phyloP scores from a whole-genome alignment of 2,888 invertebrate genomes.

The Machimus atricapillus region DNA sequence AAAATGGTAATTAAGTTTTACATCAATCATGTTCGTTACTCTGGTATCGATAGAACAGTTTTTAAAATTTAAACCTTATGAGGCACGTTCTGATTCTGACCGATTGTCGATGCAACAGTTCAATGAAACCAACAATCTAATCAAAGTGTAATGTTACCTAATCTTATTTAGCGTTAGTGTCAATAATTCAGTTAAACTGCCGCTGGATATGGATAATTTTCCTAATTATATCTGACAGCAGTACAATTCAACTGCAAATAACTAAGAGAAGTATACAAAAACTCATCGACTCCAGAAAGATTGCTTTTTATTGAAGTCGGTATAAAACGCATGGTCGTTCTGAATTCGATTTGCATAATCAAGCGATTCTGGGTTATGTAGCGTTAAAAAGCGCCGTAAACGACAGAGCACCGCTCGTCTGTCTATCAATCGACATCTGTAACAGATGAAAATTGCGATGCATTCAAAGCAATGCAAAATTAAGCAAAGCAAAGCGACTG shows the following conservation, averaged over 20 bases:
- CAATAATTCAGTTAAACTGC: not conserved
- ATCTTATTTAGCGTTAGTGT: not conserved
- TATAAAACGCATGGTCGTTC: not conserved
- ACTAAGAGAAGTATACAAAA: not conserved
- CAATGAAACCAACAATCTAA: not conserved
- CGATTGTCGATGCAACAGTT: not conserved
- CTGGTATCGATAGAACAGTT: no score
- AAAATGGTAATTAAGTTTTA: no score
- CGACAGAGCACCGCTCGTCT: not conserved
- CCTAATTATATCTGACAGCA: not conserved
- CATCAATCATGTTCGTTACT: no score
- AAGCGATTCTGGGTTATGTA: not conserved
- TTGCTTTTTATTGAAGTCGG: not conserved
- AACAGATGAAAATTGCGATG: not conserved
- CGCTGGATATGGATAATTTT: not conserved
- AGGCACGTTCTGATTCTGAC: not conserved
- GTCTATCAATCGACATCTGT: not conserved
- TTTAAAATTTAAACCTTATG: not conserved
- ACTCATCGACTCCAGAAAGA: not conserved
- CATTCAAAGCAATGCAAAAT: not conserved
- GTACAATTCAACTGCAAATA: not conserved
- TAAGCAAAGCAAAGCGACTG: not conserved
- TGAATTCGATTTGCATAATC: not conserved
- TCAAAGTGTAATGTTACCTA: not conserved
- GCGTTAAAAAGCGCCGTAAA: not conserved